phyloP scores from a whole-genome alignment of 37 sponge, comb jelly and placozoan genomes.

The Bolinopsis microptera region DNA sequence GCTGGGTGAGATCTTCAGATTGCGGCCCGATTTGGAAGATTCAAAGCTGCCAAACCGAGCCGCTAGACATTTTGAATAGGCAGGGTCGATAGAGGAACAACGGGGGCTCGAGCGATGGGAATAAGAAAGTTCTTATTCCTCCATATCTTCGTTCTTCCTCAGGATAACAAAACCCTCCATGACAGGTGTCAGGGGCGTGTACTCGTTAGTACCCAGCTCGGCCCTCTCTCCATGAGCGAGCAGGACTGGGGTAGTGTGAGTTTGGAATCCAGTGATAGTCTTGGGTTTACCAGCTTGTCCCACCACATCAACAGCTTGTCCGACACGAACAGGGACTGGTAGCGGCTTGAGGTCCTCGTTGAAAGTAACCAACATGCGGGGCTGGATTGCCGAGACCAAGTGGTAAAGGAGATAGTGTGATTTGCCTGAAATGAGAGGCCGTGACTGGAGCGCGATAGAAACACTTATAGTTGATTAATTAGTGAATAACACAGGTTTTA shows the following conservation, averaged over 20 bases:
- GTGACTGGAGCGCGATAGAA: no score
- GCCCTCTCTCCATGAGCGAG: constrained; percentile 92
- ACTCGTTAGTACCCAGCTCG: constrained; percentile 91
- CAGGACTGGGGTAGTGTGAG: constrained; percentile 94
- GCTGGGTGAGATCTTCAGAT: background rate
- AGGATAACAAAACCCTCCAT: constrained; percentile 92
- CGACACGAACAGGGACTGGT: constrained; percentile 91
- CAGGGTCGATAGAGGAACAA: background rate
- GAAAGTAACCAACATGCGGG: constrained; percentile 94
- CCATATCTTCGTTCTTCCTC: constrained; percentile 84
- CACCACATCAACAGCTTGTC: constrained; percentile 96
- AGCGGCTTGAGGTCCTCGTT: constrained; percentile 82
- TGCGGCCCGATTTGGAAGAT: background rate
- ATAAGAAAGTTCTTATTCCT: background rate
- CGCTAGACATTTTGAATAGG: background rate
- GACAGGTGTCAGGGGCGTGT: constrained; percentile 78
- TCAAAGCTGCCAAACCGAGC: background rate
- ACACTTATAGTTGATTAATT: no score
- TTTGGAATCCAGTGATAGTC: constrained; percentile 93
- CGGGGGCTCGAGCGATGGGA: background rate
- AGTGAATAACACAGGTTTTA: no score
- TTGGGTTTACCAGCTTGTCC: constrained; percentile 93
- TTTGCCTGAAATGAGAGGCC: constrained; percentile 67
- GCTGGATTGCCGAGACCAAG: constrained; percentile 93
- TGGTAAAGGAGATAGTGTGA: constrained; percentile 88